phyloP scores from a whole-genome alignment of 2,888 invertebrate genomes.

The Lottia scabra region DNA sequence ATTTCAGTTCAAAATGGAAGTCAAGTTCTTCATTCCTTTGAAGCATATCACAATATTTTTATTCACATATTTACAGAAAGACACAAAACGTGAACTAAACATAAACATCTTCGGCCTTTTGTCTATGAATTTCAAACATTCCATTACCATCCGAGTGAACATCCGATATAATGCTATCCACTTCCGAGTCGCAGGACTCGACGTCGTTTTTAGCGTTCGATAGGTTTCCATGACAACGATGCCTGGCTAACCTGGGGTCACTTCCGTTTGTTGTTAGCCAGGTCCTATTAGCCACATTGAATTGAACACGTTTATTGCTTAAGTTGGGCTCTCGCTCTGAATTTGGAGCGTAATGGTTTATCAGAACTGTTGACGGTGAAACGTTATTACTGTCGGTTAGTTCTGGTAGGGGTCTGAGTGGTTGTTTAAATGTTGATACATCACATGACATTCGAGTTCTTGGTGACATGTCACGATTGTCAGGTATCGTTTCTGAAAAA shows the following conservation, averaged over 20 bases:
- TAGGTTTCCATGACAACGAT: not conserved
- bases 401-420: too few relatives aligned
- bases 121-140: not conserved
- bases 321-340: not conserved
- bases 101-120: not conserved
- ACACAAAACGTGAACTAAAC: not conserved
- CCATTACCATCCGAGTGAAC: not conserved
- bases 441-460: too few relatives aligned
- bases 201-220: not conserved
- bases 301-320: not conserved
- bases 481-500: too few relatives aligned
- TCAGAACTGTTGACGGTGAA: not conserved
- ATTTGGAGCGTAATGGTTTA: not conserved
- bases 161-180: conserved; percentile 4
- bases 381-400: too few relatives aligned
- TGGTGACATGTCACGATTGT: too few relatives aligned
- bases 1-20: too few relatives aligned
- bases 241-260: not conserved
- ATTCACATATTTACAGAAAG: too few relatives aligned
- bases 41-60: too few relatives aligned
- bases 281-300: not conserved
- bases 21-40: too few relatives aligned
- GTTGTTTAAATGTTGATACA: too few relatives aligned
- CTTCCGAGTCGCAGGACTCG: not conserved
- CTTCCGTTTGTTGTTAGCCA: not conserved